phyloP scores from a whole-genome alignment of 2,888 invertebrate genomes.

The Mesorhabditis belari region DNA sequence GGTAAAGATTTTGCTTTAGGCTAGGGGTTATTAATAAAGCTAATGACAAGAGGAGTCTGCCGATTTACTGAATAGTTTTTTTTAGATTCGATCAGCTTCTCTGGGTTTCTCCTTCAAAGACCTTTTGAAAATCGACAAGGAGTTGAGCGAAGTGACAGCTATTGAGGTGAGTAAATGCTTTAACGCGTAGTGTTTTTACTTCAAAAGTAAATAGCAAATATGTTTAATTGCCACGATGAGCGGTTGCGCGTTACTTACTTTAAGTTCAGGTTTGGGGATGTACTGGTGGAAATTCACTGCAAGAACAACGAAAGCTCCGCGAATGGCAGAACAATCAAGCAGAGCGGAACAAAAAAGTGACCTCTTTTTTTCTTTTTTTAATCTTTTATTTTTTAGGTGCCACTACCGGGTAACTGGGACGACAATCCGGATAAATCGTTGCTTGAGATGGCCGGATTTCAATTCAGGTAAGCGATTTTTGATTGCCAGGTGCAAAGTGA shows the following conservation, averaged over 20 bases:
- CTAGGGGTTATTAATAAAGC: too few relatives aligned
- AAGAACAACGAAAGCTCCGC: constrained; percentile 79
- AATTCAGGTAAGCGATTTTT: constrained; percentile 15
- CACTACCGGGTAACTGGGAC: constrained; percentile 83
- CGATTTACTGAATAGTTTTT: background rate
- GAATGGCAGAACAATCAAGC: constrained; percentile 84
- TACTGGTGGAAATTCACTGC: constrained; percentile 55
- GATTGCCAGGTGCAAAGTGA: too few relatives aligned
- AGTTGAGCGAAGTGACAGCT: constrained; percentile 19
- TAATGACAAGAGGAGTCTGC: too few relatives aligned
- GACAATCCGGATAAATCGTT: constrained; percentile 90
- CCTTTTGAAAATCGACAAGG: constrained; percentile 22
- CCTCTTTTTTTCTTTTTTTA: background rate
- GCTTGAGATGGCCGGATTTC: constrained; percentile 72
- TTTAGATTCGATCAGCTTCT: constrained; percentile 23
- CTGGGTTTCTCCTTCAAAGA: constrained; percentile 25
- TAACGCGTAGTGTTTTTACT: background rate
- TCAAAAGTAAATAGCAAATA: background rate
- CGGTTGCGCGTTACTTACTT: background rate
- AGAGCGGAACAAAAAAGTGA: constrained; percentile 70
- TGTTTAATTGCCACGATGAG: background rate
- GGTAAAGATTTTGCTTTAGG: background rate
- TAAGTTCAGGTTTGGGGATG: constrained; percentile 42
- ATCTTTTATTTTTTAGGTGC: constrained; percentile 58
- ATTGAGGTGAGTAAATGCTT: constrained; percentile 14